Percentiles rank a stretch among this genome's conserved stretches.
These are phyloP conservation scores for Gallinago paraguaiae DNA, from an alignment of 2,113 vertebrate genomes.

Conservation along the genomic window DNA sequence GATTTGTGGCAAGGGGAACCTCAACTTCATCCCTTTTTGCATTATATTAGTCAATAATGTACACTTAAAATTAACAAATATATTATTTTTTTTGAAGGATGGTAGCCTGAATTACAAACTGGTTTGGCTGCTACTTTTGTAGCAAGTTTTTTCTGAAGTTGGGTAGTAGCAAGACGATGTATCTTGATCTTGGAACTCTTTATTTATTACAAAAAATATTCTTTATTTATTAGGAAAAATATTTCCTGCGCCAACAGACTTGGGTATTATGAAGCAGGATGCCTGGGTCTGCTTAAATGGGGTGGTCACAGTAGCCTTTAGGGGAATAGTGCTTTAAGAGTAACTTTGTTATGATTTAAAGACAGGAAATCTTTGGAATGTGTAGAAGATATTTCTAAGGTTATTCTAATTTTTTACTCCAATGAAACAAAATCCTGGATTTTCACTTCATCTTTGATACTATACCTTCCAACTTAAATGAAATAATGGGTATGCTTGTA, in stretches of 20 bases:
- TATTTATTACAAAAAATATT: background rate
- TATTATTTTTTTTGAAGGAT: background rate
- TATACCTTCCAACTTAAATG: background rate
- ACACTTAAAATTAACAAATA: background rate
- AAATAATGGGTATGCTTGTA: background rate
- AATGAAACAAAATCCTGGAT: background rate
- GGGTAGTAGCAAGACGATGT: background rate
- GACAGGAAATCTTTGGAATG: background rate
- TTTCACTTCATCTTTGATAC: background rate
- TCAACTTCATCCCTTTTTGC: background rate
- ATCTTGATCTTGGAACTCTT: background rate
- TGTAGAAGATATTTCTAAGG: background rate
- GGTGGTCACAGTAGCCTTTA: background rate
- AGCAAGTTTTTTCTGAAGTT: background rate
- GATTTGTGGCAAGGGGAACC: background rate
- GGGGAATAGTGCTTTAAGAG: background rate
- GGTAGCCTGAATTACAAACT: background rate
- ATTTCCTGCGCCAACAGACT: background rate
- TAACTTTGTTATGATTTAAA: background rate
- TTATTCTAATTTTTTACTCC: background rate
- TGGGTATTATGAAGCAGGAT: background rate
- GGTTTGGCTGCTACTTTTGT: background rate
- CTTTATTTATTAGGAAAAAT: background rate
- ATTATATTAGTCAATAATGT: background rate
- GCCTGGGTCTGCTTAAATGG: background rate